Percentiles rank a stretch among this genome's conserved stretches.
Evolutionary conservation across 2,797 vertebrate species (phyloP).

Genomic region (Phrynocephalus guinanensis): DNA sequence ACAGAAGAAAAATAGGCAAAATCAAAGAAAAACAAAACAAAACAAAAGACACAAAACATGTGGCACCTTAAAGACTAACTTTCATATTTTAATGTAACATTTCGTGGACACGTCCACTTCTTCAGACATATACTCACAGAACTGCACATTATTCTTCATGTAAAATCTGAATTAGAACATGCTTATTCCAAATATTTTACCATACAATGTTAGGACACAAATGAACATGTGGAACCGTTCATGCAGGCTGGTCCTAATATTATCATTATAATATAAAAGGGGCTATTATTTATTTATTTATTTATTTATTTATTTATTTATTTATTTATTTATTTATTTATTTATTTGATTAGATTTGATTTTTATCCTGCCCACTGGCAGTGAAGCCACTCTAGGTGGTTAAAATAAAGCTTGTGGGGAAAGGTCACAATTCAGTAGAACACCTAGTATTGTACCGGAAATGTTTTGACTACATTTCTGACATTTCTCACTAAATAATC

Average conservation of each 20-base stretch:
- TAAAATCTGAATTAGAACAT: neutral
- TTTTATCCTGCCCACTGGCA: no score
- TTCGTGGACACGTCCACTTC: no score
- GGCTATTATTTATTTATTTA: neutral
- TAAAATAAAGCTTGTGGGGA: neutral
- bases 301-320: no score
- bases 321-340: no score
- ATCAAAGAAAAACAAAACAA: no score
- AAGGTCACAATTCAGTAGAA: neutral
- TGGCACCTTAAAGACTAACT: no score
- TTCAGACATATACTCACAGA: neutral
- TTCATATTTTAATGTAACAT: no score
- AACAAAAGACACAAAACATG: no score
- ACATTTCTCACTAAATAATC: neutral
- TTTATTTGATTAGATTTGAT: no score
- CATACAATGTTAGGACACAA: neutral
- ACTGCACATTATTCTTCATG: neutral
- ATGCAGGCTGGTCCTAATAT: neutral
- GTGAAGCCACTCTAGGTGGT: no score
- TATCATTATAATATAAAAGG: neutral
- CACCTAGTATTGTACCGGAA: neutral
- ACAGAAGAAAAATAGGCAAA: neutral
- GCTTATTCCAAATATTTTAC: neutral
- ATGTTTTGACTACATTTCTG: neutral
- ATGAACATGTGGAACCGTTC: neutral